Base-by-base conservation (phyloP, 2,888 invertebrate genomes). In the Portevinia maculata region DNA sequence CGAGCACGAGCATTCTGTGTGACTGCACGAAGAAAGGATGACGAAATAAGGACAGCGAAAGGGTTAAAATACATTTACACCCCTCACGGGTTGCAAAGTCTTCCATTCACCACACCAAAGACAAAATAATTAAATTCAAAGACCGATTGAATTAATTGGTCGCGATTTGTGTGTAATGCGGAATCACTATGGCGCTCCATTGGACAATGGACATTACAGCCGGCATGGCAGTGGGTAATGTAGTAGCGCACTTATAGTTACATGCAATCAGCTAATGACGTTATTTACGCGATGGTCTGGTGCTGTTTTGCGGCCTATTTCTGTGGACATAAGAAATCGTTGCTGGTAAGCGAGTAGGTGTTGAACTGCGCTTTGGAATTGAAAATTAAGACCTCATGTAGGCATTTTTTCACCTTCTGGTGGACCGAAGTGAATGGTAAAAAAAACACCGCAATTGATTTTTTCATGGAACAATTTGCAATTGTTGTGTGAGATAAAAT, bases 241-340 rank as follows among this genome's bases (percentile, higher is more conserved):
- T 81, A 73, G 71, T 76, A 78, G 78, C 78, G 67, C 83, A 83
- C 83, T 83, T 83, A 78, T 71, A 78, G 78, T 83, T 83, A 83
- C 83, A 83, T 83, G 78, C 83, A 83, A 83, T 83, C 83, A 83
- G 71, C 83, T 83, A 83, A 83, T 83, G 83, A 83, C 83, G 78
- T 83, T 83, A 83, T 83, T 83, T 83, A 83, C 83, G 83, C 83
- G 83, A 78, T 76, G 81, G 75, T 62, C 67, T 78, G 78, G 67
- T 67, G 83, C 73, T 78, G 78, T 71, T 71, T 64, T 59, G 67
- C 34, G 53, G 59, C 70, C 57, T 6, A 13, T 57, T 34, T 32
- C 53, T 59, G 37, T 28, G 48, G 62, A 67, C 76, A 75, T 24
- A 81, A 81, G 75, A 75, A 76, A 65, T 75, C 32, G 75, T 8